These are phyloP conservation scores for Keiferia lycopersicella DNA, from an alignment of 2,888 invertebrate genomes.

Conservation along the genomic window DNA sequence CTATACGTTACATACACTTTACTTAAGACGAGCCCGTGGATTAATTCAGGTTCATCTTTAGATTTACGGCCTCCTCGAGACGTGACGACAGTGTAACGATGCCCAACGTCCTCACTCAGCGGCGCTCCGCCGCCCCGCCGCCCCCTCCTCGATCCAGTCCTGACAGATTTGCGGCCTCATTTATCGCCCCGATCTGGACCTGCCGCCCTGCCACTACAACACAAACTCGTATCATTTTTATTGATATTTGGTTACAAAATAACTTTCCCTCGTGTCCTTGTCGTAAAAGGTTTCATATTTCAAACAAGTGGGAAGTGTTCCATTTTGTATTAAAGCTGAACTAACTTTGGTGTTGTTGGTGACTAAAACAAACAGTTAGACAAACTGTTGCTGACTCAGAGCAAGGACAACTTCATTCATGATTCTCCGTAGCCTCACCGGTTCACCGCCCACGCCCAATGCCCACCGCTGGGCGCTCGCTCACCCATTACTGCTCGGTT, in stretches of 20 bases:
- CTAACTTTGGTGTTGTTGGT: neutral
- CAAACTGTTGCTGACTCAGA: neutral
- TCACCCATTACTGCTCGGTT: neutral
- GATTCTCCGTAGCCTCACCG: neutral
- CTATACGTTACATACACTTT: too few species aligned
- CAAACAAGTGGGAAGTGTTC: neutral
- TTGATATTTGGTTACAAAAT: constrained; percentile 16
- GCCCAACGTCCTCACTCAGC: neutral
- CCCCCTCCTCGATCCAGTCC: neutral
- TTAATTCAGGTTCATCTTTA: constrained; percentile 8
- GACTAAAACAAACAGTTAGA: neutral
- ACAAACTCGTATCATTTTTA: neutral
- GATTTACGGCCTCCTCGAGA: constrained; percentile 14
- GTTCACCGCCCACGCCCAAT: neutral
- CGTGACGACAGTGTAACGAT: constrained; percentile 12
- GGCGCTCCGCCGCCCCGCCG: neutral
- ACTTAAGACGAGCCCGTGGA: neutral
- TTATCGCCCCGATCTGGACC: neutral
- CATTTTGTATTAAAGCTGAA: neutral
- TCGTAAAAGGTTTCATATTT: neutral
- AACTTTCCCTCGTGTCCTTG: neutral
- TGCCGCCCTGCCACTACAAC: neutral
- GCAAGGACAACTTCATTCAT: constrained; percentile 11
- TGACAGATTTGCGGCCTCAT: constrained; percentile 13
- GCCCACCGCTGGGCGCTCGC: neutral